phyloP scores from a whole-genome alignment of 2,888 invertebrate species.

The Erebia epiphron region DNA sequence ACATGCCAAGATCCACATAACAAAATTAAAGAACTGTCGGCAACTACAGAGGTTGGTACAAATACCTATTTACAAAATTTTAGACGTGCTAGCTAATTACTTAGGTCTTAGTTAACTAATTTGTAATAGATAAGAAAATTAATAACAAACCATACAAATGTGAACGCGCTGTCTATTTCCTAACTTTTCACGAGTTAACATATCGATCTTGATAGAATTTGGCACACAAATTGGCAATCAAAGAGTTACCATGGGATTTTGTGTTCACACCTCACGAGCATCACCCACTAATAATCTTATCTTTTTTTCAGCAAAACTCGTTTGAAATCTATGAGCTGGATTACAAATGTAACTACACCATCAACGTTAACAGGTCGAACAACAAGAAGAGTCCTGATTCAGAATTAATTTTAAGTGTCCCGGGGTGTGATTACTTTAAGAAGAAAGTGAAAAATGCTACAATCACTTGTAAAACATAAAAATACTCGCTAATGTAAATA shows the following conservation, averaged over 20 bases:
- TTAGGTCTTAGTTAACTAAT: too few species aligned
- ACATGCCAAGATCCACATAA: constrained; percentile 65
- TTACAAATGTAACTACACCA: constrained; percentile 81
- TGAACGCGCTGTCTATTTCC: too few species aligned
- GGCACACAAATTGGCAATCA: too few species aligned
- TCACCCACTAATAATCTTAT: constrained; percentile 11
- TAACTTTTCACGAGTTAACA: too few species aligned
- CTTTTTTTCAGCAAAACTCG: constrained; percentile 72
- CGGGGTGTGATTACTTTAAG: constrained; percentile 77
- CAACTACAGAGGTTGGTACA: constrained; percentile 78
- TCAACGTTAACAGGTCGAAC: constrained; percentile 74
- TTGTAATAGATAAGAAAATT: too few species aligned
- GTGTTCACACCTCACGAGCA: neutral
- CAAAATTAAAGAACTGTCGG: constrained; percentile 71
- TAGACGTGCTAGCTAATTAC: neutral
- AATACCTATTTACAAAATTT: too few species aligned
- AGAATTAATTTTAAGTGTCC: constrained; percentile 77
- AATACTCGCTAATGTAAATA: neutral
- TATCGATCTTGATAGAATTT: too few species aligned
- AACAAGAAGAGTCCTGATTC: constrained; percentile 68
- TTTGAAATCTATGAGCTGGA: constrained; percentile 83
- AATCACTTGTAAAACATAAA: constrained; percentile 55
- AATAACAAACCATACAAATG: too few species aligned
- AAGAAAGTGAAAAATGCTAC: constrained; percentile 59
- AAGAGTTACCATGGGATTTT: too few species aligned